These are phyloP conservation scores for Branchipolynoe longqiensis DNA, from an alignment of 2,888 invertebrate genomes.

Conservation along the genomic window DNA sequence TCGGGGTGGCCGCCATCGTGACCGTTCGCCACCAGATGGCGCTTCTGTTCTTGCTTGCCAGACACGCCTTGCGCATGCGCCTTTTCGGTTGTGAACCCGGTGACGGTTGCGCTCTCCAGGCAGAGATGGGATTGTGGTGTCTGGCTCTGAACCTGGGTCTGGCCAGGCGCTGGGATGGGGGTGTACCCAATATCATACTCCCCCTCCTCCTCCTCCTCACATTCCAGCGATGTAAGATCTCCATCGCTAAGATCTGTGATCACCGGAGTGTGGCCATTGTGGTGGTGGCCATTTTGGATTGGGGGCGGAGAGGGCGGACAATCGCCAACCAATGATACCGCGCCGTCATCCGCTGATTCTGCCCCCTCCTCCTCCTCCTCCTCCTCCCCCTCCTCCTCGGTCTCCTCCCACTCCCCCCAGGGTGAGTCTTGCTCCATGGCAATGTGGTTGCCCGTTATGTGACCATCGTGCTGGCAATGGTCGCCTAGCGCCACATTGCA, in stretches of 20 bases:
- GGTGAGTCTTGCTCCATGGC: too few relatives aligned
- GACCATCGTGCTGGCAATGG: background rate
- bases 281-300: background rate
- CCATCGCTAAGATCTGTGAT: slow-evolving; percentile 32
- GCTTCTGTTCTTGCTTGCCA: background rate
- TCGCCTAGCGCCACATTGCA: background rate
- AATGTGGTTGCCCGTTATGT: too few relatives aligned
- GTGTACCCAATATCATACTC: slow-evolving; percentile 36
- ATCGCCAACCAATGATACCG: background rate
- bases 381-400: slow-evolving; percentile 21
- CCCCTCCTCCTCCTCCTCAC: too few relatives aligned
- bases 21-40: background rate
- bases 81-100: slow-evolving; percentile 38
- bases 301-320: background rate
- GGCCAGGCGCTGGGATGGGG: background rate
- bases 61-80: background rate
- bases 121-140: background rate
- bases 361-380: background rate
- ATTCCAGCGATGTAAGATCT: background rate
- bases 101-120: slow-evolving; percentile 23
- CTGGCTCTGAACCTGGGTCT: background rate
- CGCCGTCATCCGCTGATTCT: background rate
- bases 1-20: background rate
- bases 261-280: background rate
- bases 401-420: too few relatives aligned